These are phyloP conservation scores for Beris chalybata DNA, from an alignment of 2,888 invertebrate genomes.

Conservation along the genomic window DNA sequence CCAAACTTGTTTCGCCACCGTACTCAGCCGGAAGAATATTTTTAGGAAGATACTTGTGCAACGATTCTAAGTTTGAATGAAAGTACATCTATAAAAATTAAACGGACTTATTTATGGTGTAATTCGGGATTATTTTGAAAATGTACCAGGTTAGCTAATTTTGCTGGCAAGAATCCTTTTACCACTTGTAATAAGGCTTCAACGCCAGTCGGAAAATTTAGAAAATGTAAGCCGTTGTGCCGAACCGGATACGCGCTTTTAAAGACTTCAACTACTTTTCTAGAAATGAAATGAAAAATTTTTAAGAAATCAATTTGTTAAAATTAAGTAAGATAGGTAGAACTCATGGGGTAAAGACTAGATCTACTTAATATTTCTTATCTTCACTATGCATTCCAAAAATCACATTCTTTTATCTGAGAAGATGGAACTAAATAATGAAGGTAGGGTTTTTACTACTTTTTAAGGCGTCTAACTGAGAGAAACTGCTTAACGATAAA, in stretches of 20 bases:
- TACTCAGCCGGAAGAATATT: constrained; percentile 11
- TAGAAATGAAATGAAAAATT: not conserved
- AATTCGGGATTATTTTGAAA: not conserved
- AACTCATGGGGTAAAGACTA: too few relatives aligned
- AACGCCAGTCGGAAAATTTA: constrained; percentile 62
- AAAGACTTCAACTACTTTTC: constrained; percentile 35
- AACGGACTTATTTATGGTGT: not conserved
- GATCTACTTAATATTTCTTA: too few relatives aligned
- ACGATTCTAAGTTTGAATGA: constrained; percentile 44
- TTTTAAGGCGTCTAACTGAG: too few relatives aligned
- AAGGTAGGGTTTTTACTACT: too few relatives aligned
- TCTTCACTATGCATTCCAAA: too few relatives aligned
- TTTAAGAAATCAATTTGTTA: not conserved
- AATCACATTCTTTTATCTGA: too few relatives aligned
- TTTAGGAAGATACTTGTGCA: constrained; percentile 37
- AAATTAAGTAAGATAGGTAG: not conserved
- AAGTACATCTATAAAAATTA: constrained; percentile 44
- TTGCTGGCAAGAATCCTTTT: constrained; percentile 62
- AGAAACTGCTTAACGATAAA: too few relatives aligned
- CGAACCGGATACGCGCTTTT: constrained; percentile 64
- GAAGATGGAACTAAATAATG: too few relatives aligned
- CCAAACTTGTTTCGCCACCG: constrained; percentile 50
- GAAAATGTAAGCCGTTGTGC: constrained; percentile 62
- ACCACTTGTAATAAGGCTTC: constrained; percentile 61
- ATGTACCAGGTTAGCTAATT: constrained; percentile 61